Base-by-base conservation (phyloP, 2,888 invertebrate species). In the Nesidiocoris tenuis region DNA sequence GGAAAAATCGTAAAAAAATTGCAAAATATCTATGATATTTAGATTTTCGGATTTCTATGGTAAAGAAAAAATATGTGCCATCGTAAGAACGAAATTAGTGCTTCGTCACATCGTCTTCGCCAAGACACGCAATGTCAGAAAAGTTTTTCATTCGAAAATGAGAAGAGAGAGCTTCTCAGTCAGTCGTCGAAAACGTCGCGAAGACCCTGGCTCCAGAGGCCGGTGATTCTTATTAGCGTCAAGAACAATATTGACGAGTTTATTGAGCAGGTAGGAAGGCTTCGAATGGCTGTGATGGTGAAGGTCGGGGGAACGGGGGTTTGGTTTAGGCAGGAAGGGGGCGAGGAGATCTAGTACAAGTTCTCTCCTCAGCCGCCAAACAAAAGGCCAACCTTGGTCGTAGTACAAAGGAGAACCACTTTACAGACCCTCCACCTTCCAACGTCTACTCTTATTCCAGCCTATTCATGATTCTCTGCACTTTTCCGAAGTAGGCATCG, bases 201-300 rank as follows among this genome's bases (percentile, higher is more conserved):
- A 39, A 61, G 61, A 2, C 61, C 3, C n/a, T 17, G 18, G 21
- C 12, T n/a, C 63, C 22, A n/a, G 21, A 21, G 23, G 22, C 63
- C 22, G 17, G n/a, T 23, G 3, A 3, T n/a, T 65, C 65, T 65
- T 39, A 65, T 65, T 65, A 65, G 25, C 25, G 19, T 65, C 25
- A 39, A 17, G 65, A 65, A 39, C 65, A 65, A 65, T 65, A 65
- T 65, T 65, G 65, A 65, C 25, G 39, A 24, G 65, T 19, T 19
- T 65, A 39, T 12, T 3, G 39, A 39, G 39, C 39, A 12, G 12
- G 3, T 12, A 39, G 12, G 39, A 12, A 3, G 39, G 39, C 39
- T 39, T 39, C 12, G 39, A 39, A 39, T 39, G 39, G 12, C 3
- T 39, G n/a, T n/a, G n/a, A n/a, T n/a, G n/a, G n/a, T n/a, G n/a